Evolutionary conservation across 2,888 invertebrate species (phyloP).

Genomic region (Trachelus tabidus): DNA sequence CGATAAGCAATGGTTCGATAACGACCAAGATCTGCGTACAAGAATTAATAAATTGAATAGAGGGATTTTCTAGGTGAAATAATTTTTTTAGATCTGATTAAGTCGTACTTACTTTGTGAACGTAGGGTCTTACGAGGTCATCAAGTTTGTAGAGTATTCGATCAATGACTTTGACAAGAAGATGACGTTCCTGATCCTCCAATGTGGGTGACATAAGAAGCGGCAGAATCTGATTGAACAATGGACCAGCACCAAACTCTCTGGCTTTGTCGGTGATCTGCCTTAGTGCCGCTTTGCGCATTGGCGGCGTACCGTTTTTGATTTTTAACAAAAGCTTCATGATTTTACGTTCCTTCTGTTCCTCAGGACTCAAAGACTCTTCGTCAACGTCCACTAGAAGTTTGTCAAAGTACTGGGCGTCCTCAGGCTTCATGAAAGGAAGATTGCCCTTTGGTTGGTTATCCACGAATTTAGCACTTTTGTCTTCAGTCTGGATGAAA

Average conservation of each 20-base stretch:
- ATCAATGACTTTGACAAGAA: slow-evolving; percentile 98
- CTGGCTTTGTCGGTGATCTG: slow-evolving; percentile 99
- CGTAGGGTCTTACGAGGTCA: slow-evolving; percentile 98
- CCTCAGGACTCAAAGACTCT: slow-evolving; percentile 93
- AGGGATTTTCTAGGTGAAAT: neutral
- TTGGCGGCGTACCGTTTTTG: slow-evolving; percentile 99
- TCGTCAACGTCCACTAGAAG: slow-evolving; percentile 98
- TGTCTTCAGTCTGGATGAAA: slow-evolving; percentile 93
- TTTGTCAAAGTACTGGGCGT: slow-evolving; percentile 99
- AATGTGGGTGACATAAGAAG: slow-evolving; percentile 99
- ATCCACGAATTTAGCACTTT: slow-evolving; percentile 88
- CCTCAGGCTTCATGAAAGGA: slow-evolving; percentile 98
- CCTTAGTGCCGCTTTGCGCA: slow-evolving; percentile 96
- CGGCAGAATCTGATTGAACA: slow-evolving; percentile 99
- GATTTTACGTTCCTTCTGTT: slow-evolving; percentile 98
- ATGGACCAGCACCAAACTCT: slow-evolving; percentile 97
- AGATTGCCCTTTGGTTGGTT: slow-evolving; percentile 98
- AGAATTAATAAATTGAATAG: slow-evolving; percentile 5
- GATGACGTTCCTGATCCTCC: slow-evolving; percentile 98
- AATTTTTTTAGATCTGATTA: neutral
- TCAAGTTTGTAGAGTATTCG: slow-evolving; percentile 98
- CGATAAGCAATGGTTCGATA: slow-evolving; percentile 97
- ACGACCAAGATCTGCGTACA: slow-evolving; percentile 88
- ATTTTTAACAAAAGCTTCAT: slow-evolving; percentile 98
- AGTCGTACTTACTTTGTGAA: slow-evolving; percentile 82